Conservation (phyloP, 2,113 vertebrate species). For the Podarcis cretensis region DNA sequence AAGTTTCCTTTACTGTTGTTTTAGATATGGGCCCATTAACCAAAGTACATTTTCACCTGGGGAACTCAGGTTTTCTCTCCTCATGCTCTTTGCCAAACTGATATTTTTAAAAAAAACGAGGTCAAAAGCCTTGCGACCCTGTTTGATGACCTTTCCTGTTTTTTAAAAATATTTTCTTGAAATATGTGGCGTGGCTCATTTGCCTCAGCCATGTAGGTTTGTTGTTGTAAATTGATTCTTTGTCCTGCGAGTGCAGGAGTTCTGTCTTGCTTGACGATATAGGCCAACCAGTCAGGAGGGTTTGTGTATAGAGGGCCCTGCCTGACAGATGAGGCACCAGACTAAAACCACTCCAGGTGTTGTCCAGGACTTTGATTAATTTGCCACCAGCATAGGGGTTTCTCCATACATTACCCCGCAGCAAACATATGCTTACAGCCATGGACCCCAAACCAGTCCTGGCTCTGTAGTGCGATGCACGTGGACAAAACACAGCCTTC, state of each 20-base stretch:
- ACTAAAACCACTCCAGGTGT: background rate
- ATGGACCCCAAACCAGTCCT: background rate
- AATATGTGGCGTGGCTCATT: constrained; percentile 17
- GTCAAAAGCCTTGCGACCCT: constrained; percentile 3
- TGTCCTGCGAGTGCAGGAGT: background rate
- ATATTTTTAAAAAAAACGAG: background rate
- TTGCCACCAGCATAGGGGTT: background rate
- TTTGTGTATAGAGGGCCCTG: background rate
- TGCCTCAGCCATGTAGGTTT: constrained; percentile 13
- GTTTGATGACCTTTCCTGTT: background rate
- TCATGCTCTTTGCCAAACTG: background rate
- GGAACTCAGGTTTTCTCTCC: background rate
- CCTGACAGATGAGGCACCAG: background rate
- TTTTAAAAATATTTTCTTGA: background rate
- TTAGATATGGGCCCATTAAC: background rate
- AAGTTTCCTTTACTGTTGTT: background rate
- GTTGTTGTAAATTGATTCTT: constrained; percentile 29
- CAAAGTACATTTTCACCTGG: background rate
- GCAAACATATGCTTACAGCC: background rate
- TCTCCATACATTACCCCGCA: background rate
- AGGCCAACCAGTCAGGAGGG: background rate
- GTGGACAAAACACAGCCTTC: background rate
- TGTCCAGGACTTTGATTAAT: background rate
- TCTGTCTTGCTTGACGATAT: background rate
- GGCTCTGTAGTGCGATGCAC: background rate